Base-by-base conservation (phyloP, 2,888 invertebrate genomes). In the Timandra comae region DNA sequence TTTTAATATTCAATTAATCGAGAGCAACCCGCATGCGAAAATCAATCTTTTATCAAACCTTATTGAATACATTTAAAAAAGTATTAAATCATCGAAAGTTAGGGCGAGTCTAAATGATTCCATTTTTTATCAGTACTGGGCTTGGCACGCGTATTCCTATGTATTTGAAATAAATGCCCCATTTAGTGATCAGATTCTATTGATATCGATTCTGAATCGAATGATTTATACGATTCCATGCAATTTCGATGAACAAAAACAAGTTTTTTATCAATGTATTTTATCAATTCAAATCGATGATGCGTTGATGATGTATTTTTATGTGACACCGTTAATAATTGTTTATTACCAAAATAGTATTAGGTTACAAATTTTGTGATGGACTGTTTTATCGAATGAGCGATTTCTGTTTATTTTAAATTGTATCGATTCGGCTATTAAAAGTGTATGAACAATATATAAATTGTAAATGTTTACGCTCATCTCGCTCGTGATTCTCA, bases 71-170 rank as follows among this genome's bases (percentile, higher is more conserved):
- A 37, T 43, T 38, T 43, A 25, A 38, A 52, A 52, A 52, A 55
- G 78, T 82, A 64, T 64, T 80, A 82, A 75, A 77, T 67, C 64
- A 55, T 56, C 50, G 56, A 49, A 64, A 58, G 63, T 60, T 65
- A 73, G 76, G 73, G 73, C 57, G 71, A 69, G 64, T 60, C 56
- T 73, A 56, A 46, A 47, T 63, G 59, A 37, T 34, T 29, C 39
- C 40, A 72, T 77, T 81, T 78, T 77, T 71, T 64, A 74, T 71
- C 66, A 56, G 56, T 58, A 57, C 56, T 66, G 59, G 60, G 63
- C 60, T 66, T 63, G 78, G 69, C 76, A 74, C 80, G 79, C 72
- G 73, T 65, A 52, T 66, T 71, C 68, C 68, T 75, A 71, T 80
- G 57, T 69, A 62, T 57, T 63, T 62, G 66, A 63, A 71, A 78